Evolutionary conservation across 2,797 vertebrate genomes (phyloP), one percentile per base, ranked within the genome.

Genomic region (Microchirus variegatus): DNA sequence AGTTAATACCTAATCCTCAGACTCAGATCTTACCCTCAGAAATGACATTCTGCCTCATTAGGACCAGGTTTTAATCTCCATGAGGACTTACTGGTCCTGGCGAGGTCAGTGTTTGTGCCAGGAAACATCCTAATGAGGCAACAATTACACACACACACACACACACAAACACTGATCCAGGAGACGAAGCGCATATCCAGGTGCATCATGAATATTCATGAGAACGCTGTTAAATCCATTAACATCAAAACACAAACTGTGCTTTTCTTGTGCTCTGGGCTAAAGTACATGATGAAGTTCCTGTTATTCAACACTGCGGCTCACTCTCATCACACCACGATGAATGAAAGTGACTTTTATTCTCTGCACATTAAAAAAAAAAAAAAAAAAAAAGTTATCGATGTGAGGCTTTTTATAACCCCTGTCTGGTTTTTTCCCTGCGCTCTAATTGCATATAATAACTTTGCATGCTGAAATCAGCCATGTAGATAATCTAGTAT

Each of bases 401-500:
- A 22, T 22, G 19, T 22, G 19, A 22, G 19, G 22, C 13, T 3
- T 31, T 31, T 15, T 31, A 31, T 31, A 31, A 31, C 9, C 1
- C 1, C 17, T 12, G 16, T 6, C 18, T 11, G 5, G n/a, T 8
- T 14, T 26, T 2, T 6, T 3, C 14, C 7, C 1, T 22, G 16
- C 19, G 18, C 22, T 53, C 52, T 53, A 59, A 68, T 55, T 57
- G 41, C 38, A 36, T n/a, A 13, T 44, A 14, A 47, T 40, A 26
- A 35, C 7, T 8, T 26, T 37, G 31, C 55, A 36, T 22, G 6
- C 1, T 46, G 44, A 53, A 54, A 61, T 17, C 41, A 53, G 40
- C 18, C 69, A 50, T 58, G 52, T 16, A 57, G 41, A 42, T 58
- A 45, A 73, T 66, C n/a, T 43, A 50, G 16, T 42, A 48, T 69